Evolutionary conservation across 2,888 invertebrate species (phyloP).

Genomic region (Frankliniella intonsa): DNA sequence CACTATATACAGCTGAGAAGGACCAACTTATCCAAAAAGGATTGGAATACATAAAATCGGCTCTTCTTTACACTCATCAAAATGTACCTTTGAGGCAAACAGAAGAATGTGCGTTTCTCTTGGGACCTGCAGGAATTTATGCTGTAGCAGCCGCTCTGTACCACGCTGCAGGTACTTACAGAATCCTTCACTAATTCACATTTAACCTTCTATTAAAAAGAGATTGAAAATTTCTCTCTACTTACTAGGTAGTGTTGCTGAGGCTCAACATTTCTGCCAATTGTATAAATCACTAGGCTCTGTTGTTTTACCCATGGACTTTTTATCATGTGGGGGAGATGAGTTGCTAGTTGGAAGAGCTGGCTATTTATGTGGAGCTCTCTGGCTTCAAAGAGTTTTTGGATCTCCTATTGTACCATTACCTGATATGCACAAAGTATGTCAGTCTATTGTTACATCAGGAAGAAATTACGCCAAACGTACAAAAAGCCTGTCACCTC

Average conservation of each 20-base stretch:
- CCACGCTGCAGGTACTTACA: constrained; percentile 47
- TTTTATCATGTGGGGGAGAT: constrained; percentile 66
- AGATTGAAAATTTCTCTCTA: background rate
- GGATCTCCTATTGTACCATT: constrained; percentile 48
- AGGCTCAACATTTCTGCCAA: constrained; percentile 43
- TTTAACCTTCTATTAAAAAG: background rate
- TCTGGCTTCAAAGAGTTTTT: constrained; percentile 63
- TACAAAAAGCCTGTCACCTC: constrained; percentile 57
- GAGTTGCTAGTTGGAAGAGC: constrained; percentile 82
- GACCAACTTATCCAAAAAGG: constrained; percentile 55
- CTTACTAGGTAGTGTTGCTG: constrained; percentile 43
- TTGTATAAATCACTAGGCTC: constrained; percentile 48
- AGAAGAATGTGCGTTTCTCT: constrained; percentile 66
- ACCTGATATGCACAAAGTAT: constrained; percentile 58
- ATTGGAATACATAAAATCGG: constrained; percentile 58
- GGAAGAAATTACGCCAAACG: constrained; percentile 63
- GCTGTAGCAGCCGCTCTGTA: constrained; percentile 65
- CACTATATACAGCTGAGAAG: constrained; percentile 49
- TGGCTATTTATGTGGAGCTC: constrained; percentile 72
- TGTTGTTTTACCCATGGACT: constrained; percentile 52
- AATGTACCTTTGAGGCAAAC: constrained; percentile 46
- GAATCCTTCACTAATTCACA: background rate
- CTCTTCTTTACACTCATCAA: constrained; percentile 53
- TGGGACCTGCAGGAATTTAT: constrained; percentile 75
- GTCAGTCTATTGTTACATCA: constrained; percentile 63